Conservation (phyloP, 2,888 invertebrate genomes). For the Conistra vaccinii region DNA sequence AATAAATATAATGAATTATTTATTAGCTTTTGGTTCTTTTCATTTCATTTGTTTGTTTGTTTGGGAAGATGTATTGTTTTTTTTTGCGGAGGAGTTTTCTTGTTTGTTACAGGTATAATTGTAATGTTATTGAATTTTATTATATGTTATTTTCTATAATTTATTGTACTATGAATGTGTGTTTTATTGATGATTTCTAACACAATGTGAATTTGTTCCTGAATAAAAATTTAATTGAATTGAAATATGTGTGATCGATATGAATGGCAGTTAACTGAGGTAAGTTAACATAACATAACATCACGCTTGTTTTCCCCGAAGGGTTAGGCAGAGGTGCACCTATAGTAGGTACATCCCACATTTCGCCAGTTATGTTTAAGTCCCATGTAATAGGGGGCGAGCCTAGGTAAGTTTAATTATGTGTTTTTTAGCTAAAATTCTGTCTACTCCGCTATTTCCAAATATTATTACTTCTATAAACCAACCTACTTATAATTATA, state of each 20-base stretch:
- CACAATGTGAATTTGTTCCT: too few relatives aligned
- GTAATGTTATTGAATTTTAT: too few relatives aligned
- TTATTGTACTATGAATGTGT: too few relatives aligned
- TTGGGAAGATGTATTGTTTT: slow-evolving; percentile 31
- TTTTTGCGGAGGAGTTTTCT: slow-evolving; percentile 18
- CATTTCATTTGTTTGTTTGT: slow-evolving; percentile 50
- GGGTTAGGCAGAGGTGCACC: background rate
- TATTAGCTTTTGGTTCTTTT: slow-evolving; percentile 55
- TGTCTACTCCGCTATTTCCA: background rate
- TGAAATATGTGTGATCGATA: background rate
- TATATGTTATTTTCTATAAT: too few relatives aligned
- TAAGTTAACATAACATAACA: too few relatives aligned
- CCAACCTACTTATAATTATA: background rate
- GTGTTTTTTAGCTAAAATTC: background rate
- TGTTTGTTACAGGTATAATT: slow-evolving; percentile 20
- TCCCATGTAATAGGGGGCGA: background rate
- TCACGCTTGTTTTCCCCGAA: too few relatives aligned
- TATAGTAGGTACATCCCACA: background rate
- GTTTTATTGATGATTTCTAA: too few relatives aligned
- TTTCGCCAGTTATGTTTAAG: background rate
- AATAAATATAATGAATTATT: slow-evolving; percentile 66
- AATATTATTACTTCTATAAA: background rate
- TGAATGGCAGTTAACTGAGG: too few relatives aligned
- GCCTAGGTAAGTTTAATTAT: background rate
- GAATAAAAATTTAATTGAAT: too few relatives aligned